Conservation (phyloP, 2,888 invertebrate species). For the Liodrosophila aerea region DNA sequence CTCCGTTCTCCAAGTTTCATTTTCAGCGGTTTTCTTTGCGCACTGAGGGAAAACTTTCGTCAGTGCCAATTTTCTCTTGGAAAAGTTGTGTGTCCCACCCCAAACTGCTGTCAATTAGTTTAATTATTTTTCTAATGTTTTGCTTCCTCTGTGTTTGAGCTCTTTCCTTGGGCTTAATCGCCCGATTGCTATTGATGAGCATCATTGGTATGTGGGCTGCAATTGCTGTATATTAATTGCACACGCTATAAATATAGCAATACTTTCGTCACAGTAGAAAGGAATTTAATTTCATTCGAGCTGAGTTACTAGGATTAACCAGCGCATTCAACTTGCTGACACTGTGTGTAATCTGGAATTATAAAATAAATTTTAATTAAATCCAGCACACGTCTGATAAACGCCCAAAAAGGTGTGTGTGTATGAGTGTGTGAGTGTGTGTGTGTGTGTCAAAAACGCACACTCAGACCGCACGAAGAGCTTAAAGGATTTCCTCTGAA, state of each 20-base stretch:
- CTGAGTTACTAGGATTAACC: constrained; percentile 5
- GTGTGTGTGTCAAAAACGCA: neutral
- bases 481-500: constrained; percentile 15
- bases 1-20: constrained; percentile 17
- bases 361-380: constrained; percentile 35
- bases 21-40: constrained; percentile 56
- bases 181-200: constrained; percentile 33
- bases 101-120: constrained; percentile 75
- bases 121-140: constrained; percentile 63
- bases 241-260: neutral
- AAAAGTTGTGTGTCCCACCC: constrained; percentile 47
- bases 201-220: constrained; percentile 42
- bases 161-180: constrained; percentile 3
- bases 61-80: constrained; percentile 54
- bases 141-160: constrained; percentile 15
- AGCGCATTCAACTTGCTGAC: constrained; percentile 11
- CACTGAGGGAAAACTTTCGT: constrained; percentile 47
- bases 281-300: neutral
- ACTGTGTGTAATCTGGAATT: constrained; percentile 28
- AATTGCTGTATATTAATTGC: constrained; percentile 19
- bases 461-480: constrained; percentile 8
- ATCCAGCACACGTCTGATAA: constrained; percentile 14
- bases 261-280: neutral
- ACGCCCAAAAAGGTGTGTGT: constrained; percentile 15
- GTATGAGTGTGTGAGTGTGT: too few species aligned